A percentile compares a stretch with the other conserved stretches of the same genome.
Conservation (phyloP, 2,888 invertebrate species). For the Stegophylla sp. region DNA sequence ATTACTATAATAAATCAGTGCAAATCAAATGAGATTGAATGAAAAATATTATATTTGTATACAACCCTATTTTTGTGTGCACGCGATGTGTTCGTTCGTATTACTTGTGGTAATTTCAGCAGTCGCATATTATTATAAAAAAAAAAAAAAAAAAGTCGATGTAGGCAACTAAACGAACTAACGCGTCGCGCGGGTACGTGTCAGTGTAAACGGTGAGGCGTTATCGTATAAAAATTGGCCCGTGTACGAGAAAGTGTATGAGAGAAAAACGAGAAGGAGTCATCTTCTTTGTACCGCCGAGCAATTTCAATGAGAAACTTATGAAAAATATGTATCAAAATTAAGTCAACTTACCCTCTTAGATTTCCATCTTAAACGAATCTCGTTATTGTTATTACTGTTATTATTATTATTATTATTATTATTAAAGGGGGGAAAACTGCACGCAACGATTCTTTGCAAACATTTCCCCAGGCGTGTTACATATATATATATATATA, state of each 20-base stretch:
- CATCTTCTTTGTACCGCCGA: not conserved
- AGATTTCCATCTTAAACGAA: conserved; percentile 57
- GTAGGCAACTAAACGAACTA: conserved; percentile 33
- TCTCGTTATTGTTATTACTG: conserved; percentile 59
- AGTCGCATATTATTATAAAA: not conserved
- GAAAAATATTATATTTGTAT: not conserved
- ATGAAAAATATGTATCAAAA: conserved; percentile 57
- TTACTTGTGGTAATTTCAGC: no score
- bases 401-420: conserved; percentile 55
- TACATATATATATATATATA: conserved; percentile 13
- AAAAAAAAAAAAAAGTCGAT: not conserved
- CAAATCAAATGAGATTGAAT: not conserved
- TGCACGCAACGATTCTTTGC: conserved; percentile 22
- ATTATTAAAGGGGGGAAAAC: conserved; percentile 39
- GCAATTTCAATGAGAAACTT: conserved; percentile 43
- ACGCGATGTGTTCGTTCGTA: no score
- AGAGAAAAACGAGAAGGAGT: not conserved
- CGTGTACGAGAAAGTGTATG: not conserved
- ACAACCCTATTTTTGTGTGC: no score
- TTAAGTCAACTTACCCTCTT: conserved; percentile 48
- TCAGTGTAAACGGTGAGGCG: not conserved
- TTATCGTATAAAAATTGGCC: conserved; percentile 30
- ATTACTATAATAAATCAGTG: not conserved
- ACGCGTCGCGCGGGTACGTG: not conserved
- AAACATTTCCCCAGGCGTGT: conserved; percentile 30